Evolutionary conservation across 2,113 vertebrate species (phyloP), one percentile per base, ranked within the genome.

Genomic region (Corapipo altera): DNA sequence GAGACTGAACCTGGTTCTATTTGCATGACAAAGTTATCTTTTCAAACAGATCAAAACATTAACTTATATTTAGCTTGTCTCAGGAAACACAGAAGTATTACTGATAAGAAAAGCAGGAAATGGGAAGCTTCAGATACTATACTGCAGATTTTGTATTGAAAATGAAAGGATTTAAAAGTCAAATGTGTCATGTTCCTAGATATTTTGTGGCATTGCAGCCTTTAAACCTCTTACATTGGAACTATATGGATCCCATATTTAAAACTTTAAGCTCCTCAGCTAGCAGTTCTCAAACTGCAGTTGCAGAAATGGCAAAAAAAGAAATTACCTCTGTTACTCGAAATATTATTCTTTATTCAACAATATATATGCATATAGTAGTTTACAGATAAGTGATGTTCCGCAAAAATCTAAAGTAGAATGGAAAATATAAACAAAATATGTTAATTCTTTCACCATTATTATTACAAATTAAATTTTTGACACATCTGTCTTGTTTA

Each of bases 41-140:
- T 87, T 35, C 30, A 84, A 87, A 33, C 2, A 70, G 35, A 91
- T 95, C 43, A 43, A 78, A 94, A 91, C 15, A 71, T 70, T 51
- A 57, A 49, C 27, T 57, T 41, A 21, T 23, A n/a, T 74, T 84
- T 73, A 54, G 12, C 22, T 62, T 89, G 43, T 70, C 30, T 81
- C 48, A 64, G 69, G 84, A 92, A 96, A 74, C 32, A 58, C 20
- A 55, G 30, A 58, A 91, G 17, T 37, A 70, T 67, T 84, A 23
- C 51, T 87, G 84, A 66, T 70, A 80, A 86, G 54, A 86, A 66
- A 86, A 73, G 18, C 32, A 71, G 84, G 72, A 96, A 94, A 96
- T 48, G 4, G 58, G n/a, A 89, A 81, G 23, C 23, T 91, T 77
- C 16, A 74, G 55, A 58, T 66, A 62, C 5, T 19, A 27, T 39